phyloP scores from a whole-genome alignment of 2,797 vertebrate species.

The Xiphorhynchus erythropygius region DNA sequence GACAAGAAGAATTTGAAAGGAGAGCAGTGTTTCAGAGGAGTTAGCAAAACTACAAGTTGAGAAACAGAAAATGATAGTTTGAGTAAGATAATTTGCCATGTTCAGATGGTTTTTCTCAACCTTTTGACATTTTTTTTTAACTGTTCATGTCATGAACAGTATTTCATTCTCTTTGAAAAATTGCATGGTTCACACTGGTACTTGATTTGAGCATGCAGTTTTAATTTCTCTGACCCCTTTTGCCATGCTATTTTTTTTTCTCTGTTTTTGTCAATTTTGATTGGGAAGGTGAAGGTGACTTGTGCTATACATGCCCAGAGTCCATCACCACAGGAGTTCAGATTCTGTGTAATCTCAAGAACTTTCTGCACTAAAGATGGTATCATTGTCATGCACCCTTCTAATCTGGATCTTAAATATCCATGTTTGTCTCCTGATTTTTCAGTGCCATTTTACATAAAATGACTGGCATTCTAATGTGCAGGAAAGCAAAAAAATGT shows the following conservation, averaged over 20 bases:
- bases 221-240: neutral
- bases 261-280: neutral
- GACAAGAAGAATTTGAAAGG: neutral
- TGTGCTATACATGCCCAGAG: neutral
- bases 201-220: neutral
- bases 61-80: neutral
- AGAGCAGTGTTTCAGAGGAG: neutral
- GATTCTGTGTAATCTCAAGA: neutral
- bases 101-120: neutral
- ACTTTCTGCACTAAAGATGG: neutral
- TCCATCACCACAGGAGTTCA: neutral
- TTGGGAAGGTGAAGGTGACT: neutral
- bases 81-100: neutral
- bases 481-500: neutral
- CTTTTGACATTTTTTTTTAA: neutral
- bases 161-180: neutral
- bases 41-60: neutral
- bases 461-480: neutral
- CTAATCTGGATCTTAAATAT: neutral
- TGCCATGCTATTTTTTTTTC: neutral
- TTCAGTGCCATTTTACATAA: neutral
- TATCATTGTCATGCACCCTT: neutral
- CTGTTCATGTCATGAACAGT: neutral
- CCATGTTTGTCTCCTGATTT: neutral
- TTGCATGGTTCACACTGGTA: accelerated